These are phyloP conservation scores for Mobula hypostoma DNA, from an alignment of 2,113 vertebrate species.

Conservation along the genomic window DNA sequence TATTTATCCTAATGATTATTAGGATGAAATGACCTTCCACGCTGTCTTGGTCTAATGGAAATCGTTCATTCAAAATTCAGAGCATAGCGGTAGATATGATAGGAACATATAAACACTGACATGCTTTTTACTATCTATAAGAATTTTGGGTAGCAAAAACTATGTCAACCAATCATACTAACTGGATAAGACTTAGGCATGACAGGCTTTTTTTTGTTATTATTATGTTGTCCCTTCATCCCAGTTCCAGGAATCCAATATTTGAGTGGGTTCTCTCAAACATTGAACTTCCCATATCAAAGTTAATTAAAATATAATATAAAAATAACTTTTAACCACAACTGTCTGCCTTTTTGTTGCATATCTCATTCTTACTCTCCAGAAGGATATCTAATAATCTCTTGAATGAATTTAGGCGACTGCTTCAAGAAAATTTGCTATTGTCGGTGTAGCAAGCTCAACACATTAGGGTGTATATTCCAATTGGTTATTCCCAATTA, in stretches of 20 bases:
- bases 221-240: background rate
- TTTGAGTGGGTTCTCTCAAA: background rate
- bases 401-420: slow-evolving; percentile 10
- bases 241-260: background rate
- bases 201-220: background rate
- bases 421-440: background rate
- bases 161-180: too few species aligned
- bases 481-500: background rate
- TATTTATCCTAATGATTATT: too few species aligned
- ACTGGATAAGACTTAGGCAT: background rate
- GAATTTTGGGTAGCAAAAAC: background rate
- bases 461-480: background rate
- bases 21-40: too few species aligned
- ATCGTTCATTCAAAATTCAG: background rate
- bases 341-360: background rate
- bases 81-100: background rate
- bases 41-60: background rate
- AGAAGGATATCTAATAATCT: background rate
- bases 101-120: background rate
- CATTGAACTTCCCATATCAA: background rate
- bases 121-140: background rate
- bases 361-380: background rate
- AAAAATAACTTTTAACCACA: background rate
- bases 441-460: background rate
- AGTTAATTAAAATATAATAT: slow-evolving; percentile 5